Conservation (phyloP, 2,888 invertebrate genomes). For the Macrophya alboannulata region DNA sequence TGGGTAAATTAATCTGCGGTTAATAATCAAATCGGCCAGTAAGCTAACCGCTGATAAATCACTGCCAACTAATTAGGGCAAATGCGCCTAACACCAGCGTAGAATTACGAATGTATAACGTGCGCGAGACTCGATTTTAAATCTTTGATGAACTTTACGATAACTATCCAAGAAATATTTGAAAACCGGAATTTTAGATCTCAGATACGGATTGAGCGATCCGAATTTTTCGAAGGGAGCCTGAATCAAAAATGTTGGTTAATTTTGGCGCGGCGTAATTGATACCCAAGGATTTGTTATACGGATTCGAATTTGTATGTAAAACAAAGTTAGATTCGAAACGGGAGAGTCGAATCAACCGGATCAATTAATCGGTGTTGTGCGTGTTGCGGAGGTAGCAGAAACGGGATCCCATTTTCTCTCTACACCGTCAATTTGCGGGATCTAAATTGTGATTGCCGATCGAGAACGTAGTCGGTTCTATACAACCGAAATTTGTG, state of each 20-base stretch:
- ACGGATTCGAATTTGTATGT: background rate
- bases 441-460: conserved; percentile 11
- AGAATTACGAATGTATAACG: background rate
- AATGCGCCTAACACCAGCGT: background rate
- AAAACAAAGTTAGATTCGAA: background rate
- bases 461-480: conserved; percentile 25
- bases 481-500: conserved; percentile 10
- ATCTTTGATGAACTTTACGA: background rate
- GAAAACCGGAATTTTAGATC: background rate
- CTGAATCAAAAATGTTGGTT: background rate
- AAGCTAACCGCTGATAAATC: conserved; percentile 33
- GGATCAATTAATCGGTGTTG: conserved; percentile 9
- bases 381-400: background rate
- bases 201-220: no score
- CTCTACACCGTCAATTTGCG: conserved; percentile 12
- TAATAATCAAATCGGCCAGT: conserved; percentile 38
- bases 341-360: background rate
- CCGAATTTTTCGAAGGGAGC: no score
- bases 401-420: conserved; percentile 7
- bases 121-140: background rate
- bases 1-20: conserved; percentile 47
- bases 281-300: background rate
- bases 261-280: background rate
- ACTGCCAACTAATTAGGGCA: conserved; percentile 33
- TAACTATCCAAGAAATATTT: no score